Evolutionary conservation across 2,797 vertebrate species (phyloP), one percentile per base, ranked within the genome.

Genomic region (Phaenicophaeus curvirostris): DNA sequence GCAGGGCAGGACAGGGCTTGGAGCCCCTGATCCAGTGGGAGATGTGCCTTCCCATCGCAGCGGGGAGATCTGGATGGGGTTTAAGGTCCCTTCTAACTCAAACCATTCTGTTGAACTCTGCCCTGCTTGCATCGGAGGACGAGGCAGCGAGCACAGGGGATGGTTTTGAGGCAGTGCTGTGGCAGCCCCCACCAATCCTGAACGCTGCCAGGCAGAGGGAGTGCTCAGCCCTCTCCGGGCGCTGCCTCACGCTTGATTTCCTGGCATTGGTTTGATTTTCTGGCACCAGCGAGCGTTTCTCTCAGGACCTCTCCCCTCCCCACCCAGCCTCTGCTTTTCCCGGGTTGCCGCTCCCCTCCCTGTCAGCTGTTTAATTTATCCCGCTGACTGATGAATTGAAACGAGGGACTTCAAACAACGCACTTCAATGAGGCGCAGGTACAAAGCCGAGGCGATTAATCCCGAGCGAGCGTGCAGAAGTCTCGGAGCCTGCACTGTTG

Each of bases 361-460:
- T 80, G 75, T 42, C 93, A 85, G 89, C 93, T 74, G 92, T 62
- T 84, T 85, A 87, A 85, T 96, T 96, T 90, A 75, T 85, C 92
- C 71, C 25, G 2, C 84, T 51, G 39, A 35, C 54, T 89, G 95
- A 95, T 88, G 95, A 63, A 68, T 71, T 48, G 48, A 33, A 81
- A 57, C n/a, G 68, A 77, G 77, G 14, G 37, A 93, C 93, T 97
- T 97, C 96, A 96, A 96, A 97, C 94, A 76, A 33, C 53, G 41
- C 69, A 79, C 93, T 95, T 95, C 95, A 87, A 50, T 9, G 2
- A 89, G 88, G 96, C 30, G 19, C 94, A 95, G 95, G 95, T 92
- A 91, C 94, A 90, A 85, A 97, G 97, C 41, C 57, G n/a, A 61
- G 89, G 90, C 27, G 79, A 92, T 86, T 79, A 76, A 75, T 90